Base-by-base conservation (phyloP, 1,140 invertebrate genomes). In the Drosophila teissieri region DNA sequence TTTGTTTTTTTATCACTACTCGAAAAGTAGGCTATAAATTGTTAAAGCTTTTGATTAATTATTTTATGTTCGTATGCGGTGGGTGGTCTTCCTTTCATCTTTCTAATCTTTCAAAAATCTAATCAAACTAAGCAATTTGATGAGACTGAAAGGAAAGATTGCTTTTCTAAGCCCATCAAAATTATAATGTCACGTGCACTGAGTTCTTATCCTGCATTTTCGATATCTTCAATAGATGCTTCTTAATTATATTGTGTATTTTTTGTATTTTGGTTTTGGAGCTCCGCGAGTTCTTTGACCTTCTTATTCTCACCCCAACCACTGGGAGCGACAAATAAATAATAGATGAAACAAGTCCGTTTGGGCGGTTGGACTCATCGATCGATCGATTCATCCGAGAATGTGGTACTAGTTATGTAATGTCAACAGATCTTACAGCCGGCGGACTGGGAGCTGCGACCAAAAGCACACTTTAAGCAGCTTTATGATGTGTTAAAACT, bases 401-500 rank as follows among this genome's bases (percentile, higher is more conserved):
- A 65, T 42, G 61, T 15, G 37, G 36, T 57, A 64, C 61, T 65
- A 56, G 75, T 78, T 79, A 79, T 78, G 76, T 79, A 79, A 79
- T 78, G 44, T 34, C 42, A 44, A 70, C 24, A 37, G 42, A 46
- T 15, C 60, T 57, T 49, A 44, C 53, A 51, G 39, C 17, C 37
- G 37, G 39, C 17, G 52, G 17, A 15, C 22, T 44, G 49, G 51
- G 27, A 42, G 37, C 54, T 40, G 61, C 15, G 19, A 27, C 19
- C 46, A 27, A 34, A 51, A 51, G 57, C 60, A 78, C 76, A 78
- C 75, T 79, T 73, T 78, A 79, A 78, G 77, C 77, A 60, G 75
- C 77, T 79, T 79, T 79, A 79, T 79, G 77, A 79, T 79, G 77
- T 79, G 77, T 79, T 79, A 79, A 79, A 79, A 79, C 70, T 79